phyloP scores from a whole-genome alignment of 2,113 vertebrate species.

The Bettongia penicillata region DNA sequence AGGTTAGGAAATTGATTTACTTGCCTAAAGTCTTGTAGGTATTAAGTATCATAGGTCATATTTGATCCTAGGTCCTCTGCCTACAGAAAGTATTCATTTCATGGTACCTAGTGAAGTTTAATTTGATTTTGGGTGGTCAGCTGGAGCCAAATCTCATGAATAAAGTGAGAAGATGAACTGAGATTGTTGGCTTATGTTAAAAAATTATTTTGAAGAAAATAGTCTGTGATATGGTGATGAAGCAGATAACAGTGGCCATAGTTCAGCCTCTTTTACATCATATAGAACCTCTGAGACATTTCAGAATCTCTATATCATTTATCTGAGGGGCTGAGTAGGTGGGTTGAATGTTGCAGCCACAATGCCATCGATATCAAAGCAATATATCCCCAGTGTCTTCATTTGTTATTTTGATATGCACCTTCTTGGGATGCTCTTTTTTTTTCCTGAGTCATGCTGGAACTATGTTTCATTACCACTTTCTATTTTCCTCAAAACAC shows the following conservation, averaged over 20 bases:
- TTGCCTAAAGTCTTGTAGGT: not conserved
- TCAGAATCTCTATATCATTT: not conserved
- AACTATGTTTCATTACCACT: not conserved
- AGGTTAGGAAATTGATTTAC: not conserved
- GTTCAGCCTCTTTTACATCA: not conserved
- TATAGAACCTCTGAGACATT: not conserved
- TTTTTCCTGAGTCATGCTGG: not conserved
- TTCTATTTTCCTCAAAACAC: conserved; percentile 24
- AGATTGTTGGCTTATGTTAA: not conserved
- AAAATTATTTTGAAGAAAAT: not conserved
- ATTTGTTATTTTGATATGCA: not conserved
- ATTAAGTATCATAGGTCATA: not conserved
- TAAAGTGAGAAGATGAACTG: not conserved
- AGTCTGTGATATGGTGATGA: not conserved
- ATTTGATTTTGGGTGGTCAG: not conserved
- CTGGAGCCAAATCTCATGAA: fast-evolving
- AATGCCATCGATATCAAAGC: not conserved
- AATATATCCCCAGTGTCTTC: not conserved
- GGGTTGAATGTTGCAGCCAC: not conserved
- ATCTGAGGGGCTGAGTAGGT: not conserved
- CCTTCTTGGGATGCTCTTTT: not conserved
- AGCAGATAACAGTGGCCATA: not conserved
- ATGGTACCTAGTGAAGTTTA: not conserved
- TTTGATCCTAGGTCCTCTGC: not conserved
- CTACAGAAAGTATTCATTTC: not conserved